Conservation (phyloP, 2,888 invertebrate genomes). For the Pterostichus madidus region DNA sequence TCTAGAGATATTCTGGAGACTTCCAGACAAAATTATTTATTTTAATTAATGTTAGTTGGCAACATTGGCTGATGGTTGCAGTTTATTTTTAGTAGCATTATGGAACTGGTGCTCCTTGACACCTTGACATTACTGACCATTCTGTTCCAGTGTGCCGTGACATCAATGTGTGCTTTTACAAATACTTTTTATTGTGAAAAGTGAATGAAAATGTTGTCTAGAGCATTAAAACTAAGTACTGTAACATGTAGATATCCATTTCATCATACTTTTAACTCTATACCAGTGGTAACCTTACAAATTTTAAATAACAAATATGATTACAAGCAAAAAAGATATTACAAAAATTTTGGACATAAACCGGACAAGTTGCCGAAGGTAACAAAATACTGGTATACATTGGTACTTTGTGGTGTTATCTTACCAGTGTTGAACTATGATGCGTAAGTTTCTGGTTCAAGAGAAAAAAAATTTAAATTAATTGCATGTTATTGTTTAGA, state of each 20-base stretch:
- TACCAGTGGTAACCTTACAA: slow-evolving; percentile 65
- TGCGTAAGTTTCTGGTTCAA: slow-evolving; percentile 75
- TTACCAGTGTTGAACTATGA: slow-evolving; percentile 76
- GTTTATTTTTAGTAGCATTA: neutral
- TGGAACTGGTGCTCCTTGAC: slow-evolving; percentile 29
- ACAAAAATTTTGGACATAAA: slow-evolving; percentile 81
- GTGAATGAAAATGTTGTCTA: slow-evolving; percentile 59
- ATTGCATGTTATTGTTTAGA: slow-evolving; percentile 65
- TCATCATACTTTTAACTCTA: slow-evolving; percentile 51
- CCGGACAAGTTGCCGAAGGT: slow-evolving; percentile 75
- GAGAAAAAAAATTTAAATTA: slow-evolving; percentile 6
- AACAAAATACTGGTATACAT: slow-evolving; percentile 76
- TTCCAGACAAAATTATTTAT: neutral
- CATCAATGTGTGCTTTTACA: slow-evolving; percentile 49
- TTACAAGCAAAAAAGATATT: slow-evolving; percentile 73
- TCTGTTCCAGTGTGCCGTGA: slow-evolving; percentile 18
- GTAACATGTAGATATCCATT: slow-evolving; percentile 53
- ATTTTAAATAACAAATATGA: slow-evolving; percentile 65
- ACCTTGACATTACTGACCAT: neutral
- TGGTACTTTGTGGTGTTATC: slow-evolving; percentile 75
- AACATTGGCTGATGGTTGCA: neutral
- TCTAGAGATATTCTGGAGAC: no score
- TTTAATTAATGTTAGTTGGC: neutral
- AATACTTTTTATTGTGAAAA: slow-evolving; percentile 7
- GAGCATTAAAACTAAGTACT: slow-evolving; percentile 59